Conservation (phyloP, 2,113 vertebrate species). For the Phyllostomus hastatus region DNA sequence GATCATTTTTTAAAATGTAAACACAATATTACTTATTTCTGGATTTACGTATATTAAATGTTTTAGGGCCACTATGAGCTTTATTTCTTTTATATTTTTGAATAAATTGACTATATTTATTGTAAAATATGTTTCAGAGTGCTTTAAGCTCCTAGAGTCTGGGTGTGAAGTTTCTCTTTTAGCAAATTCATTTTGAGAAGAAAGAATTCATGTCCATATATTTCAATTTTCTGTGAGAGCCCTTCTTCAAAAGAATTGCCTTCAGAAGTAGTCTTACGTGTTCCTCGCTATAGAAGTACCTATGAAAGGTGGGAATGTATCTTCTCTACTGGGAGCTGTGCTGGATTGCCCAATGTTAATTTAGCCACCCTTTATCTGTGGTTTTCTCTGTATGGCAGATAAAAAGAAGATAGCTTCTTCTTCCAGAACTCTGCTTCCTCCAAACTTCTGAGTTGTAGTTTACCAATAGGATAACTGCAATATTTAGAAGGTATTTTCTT, state of each 20-base stretch:
- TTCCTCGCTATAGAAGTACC: neutral
- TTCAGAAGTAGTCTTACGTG: neutral
- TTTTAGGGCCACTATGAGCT: neutral
- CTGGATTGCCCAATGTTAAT: neutral
- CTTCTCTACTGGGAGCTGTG: neutral
- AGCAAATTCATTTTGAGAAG: neutral
- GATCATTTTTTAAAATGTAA: neutral
- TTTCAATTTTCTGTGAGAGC: neutral
- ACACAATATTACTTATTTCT: neutral
- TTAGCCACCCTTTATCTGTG: neutral
- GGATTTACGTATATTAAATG: neutral
- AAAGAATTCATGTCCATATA: neutral
- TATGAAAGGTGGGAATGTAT: rapidly evolving
- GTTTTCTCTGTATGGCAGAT: neutral
- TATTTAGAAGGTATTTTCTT: neutral
- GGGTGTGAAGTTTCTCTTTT: neutral
- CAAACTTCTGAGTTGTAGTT: neutral
- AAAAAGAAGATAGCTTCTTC: neutral
- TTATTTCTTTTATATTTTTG: neutral
- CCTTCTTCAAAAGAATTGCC: neutral
- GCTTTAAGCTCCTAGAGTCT: neutral
- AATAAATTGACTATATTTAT: neutral
- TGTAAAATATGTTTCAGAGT: neutral
- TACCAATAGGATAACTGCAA: neutral
- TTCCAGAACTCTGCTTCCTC: neutral